A percentile compares a stretch with the other conserved stretches of the same genome.
Conservation (phyloP, 2,888 invertebrate genomes). For the Leptogaster cylindrica region DNA sequence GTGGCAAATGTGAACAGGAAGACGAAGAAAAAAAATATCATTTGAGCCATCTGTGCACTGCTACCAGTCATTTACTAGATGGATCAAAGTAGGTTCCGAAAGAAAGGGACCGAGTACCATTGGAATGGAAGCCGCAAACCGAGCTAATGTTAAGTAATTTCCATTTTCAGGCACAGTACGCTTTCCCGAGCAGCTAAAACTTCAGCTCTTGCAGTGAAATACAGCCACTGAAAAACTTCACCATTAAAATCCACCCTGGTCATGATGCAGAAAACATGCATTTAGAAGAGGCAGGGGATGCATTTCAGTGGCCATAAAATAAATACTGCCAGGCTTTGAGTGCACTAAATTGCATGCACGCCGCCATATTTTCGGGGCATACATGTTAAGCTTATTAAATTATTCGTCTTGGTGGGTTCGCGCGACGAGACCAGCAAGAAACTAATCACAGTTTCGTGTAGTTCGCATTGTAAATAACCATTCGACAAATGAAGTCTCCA, state of each 20-base stretch:
- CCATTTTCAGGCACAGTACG: slow-evolving; percentile 15
- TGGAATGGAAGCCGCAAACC: slow-evolving; percentile 21
- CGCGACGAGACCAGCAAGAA: not conserved
- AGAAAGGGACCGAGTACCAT: not conserved
- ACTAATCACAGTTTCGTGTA: slow-evolving; percentile 24
- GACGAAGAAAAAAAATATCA: slow-evolving; percentile 17
- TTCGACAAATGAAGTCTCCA: slow-evolving; percentile 21
- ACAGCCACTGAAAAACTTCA: slow-evolving; percentile 21
- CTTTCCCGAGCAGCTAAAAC: no score
- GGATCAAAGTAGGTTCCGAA: slow-evolving; percentile 12
- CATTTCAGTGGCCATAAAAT: slow-evolving; percentile 44
- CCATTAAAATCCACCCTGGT: slow-evolving; percentile 37
- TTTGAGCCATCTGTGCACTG: slow-evolving; percentile 28
- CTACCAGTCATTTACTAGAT: slow-evolving; percentile 32
- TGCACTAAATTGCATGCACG: slow-evolving; percentile 27
- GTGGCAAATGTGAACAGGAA: not conserved
- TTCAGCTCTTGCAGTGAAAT: slow-evolving; percentile 3
- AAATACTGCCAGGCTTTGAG: slow-evolving; percentile 29
- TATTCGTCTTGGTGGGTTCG: not conserved
- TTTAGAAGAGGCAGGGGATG: slow-evolving; percentile 41
- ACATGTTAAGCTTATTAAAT: slow-evolving; percentile 36
- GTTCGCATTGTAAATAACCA: slow-evolving; percentile 23
- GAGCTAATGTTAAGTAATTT: slow-evolving; percentile 34
- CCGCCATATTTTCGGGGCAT: slow-evolving; percentile 27
- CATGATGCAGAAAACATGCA: slow-evolving; percentile 39